Conservation (phyloP, 2,797 vertebrate species). For the Anolis apletophallus region DNA sequence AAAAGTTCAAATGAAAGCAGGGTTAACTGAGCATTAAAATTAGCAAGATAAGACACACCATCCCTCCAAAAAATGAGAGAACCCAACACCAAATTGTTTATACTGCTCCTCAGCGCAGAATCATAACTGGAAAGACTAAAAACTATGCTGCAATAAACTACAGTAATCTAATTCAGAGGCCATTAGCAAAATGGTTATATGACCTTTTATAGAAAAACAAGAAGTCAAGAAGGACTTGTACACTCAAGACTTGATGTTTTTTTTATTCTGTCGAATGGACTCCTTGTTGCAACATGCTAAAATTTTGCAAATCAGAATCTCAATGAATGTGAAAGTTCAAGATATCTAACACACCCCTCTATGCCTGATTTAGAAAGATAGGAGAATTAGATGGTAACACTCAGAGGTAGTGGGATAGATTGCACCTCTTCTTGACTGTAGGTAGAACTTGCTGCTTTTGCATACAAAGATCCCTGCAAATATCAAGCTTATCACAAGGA, state of each 20-base stretch:
- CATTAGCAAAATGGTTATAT: background rate
- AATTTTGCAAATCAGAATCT: background rate
- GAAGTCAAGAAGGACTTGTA: too few relatives aligned
- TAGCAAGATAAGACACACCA: background rate
- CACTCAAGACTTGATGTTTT: background rate
- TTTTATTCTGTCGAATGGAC: background rate
- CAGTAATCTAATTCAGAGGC: background rate
- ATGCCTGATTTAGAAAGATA: background rate
- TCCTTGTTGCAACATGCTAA: background rate
- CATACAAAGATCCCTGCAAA: background rate
- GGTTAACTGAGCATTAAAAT: conserved; percentile 28
- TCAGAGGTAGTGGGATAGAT: background rate
- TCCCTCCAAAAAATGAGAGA: background rate
- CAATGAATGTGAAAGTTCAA: background rate
- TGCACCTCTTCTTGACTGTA: background rate
- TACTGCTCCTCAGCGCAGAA: too few relatives aligned
- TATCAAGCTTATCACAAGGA: background rate
- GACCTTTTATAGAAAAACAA: too few relatives aligned
- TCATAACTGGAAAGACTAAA: background rate
- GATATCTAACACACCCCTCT: background rate
- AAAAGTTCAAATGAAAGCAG: conserved; percentile 41
- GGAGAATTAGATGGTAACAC: background rate
- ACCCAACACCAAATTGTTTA: background rate
- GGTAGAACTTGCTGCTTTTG: background rate
- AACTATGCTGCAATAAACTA: too few relatives aligned